phyloP scores from a whole-genome alignment of 2,113 vertebrate genomes.

The Polypterus bichir region DNA sequence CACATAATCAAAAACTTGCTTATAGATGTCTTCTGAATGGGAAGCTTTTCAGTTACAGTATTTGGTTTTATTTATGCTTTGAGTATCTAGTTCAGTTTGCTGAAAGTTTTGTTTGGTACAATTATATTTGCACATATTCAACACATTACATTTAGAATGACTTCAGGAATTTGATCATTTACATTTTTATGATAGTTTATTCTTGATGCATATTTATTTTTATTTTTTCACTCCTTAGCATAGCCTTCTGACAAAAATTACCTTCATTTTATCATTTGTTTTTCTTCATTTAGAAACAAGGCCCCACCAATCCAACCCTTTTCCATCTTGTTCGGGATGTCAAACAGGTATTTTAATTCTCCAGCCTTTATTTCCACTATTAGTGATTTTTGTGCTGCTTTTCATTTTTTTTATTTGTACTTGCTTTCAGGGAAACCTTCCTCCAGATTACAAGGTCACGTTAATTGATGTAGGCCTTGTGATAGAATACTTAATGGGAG shows the following conservation, averaged over 20 bases:
- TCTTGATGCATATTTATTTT: too few relatives aligned
- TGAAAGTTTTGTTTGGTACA: too few relatives aligned
- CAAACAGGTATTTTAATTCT: constrained; percentile 67
- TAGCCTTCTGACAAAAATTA: background rate
- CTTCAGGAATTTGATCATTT: too few relatives aligned
- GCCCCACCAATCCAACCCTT: constrained; percentile 81
- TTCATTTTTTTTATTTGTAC: background rate
- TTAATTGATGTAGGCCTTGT: constrained; percentile 91
- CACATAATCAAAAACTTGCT: too few relatives aligned
- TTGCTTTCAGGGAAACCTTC: constrained; percentile 76
- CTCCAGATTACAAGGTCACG: constrained; percentile 92
- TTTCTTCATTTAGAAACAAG: constrained; percentile 72
- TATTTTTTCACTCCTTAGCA: too few relatives aligned
- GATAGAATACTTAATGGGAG: constrained; percentile 94
- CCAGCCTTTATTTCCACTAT: constrained; percentile 1
- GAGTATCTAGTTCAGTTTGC: too few relatives aligned
- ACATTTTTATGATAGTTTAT: too few relatives aligned
- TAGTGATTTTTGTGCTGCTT: background rate
- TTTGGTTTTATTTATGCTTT: too few relatives aligned
- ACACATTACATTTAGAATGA: too few relatives aligned
- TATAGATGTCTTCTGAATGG: too few relatives aligned
- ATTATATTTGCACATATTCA: too few relatives aligned
- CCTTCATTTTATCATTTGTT: background rate
- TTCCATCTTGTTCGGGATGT: constrained; percentile 90
- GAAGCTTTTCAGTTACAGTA: too few relatives aligned